A percentile compares a stretch with the other conserved stretches of the same genome.
phyloP scores from a whole-genome alignment of 2,888 invertebrate genomes.

The Arrhopalites spinosus region DNA sequence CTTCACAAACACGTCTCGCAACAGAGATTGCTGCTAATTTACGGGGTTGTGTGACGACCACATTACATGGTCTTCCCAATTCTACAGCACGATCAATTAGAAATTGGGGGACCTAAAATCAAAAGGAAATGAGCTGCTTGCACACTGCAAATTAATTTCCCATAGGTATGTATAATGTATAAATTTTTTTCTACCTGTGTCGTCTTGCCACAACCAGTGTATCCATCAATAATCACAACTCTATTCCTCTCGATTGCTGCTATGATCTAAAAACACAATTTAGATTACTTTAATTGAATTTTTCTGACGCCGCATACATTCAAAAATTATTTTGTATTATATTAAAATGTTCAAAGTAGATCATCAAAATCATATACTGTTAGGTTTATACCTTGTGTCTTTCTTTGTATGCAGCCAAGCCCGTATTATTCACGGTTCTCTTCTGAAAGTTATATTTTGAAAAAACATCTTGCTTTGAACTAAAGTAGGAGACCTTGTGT shows the following conservation, averaged over 20 bases:
- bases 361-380: too few relatives aligned
- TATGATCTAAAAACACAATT: constrained; percentile 45
- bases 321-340: not conserved
- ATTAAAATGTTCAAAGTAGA: too few relatives aligned
- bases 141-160: too few relatives aligned
- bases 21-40: constrained; percentile 93
- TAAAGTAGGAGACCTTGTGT: constrained; percentile 14
- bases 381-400: constrained; percentile 40
- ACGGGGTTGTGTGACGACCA: constrained; percentile 90
- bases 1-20: constrained; percentile 81
- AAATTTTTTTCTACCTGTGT: constrained; percentile 64
- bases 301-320: too few relatives aligned
- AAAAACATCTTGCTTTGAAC: constrained; percentile 37
- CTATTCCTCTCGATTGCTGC: constrained; percentile 43
- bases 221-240: constrained; percentile 64
- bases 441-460: constrained; percentile 42
- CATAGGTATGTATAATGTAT: too few relatives aligned
- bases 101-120: constrained; percentile 79
- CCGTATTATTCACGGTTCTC: constrained; percentile 26
- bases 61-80: constrained; percentile 74
- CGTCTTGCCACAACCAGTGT: constrained; percentile 94
- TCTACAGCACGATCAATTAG: constrained; percentile 77
- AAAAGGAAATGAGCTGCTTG: too few relatives aligned
- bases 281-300: too few relatives aligned
- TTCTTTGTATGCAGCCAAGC: constrained; percentile 43